Evolutionary conservation across 2,888 invertebrate species (phyloP), one percentile per base, ranked within the genome.

Genomic region (Phyto melanocephala): DNA sequence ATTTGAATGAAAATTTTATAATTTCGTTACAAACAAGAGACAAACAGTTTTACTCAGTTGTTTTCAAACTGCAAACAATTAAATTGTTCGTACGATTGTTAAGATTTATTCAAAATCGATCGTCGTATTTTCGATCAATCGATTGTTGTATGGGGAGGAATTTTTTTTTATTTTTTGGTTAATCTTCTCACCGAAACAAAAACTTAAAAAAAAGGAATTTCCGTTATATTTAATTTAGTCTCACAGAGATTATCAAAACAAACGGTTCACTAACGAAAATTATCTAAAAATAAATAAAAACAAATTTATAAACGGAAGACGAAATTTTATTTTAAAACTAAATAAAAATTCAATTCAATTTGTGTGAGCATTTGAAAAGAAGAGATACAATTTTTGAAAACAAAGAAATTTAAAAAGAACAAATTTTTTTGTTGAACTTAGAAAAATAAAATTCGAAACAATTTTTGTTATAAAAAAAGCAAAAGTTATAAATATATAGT

Each of bases 131-230:
- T 35, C 35, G 54, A 71, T 67, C 15, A 65, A 77, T 81, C 81
- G 33, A 17, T 56, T 24, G 47, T 63, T 35, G 58, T 65, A n/a
- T 28, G 7, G 6, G 42, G 7, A 20, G 10, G 3, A 5, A 17
- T 47, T 40, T 15, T 17, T 33, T 17, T 45, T 33, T 17, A 17
- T 54, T 58, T 45, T 71, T 52, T 37, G 20, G 22, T 35, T 35
- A 5, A 45, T 62, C 8, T 52, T 60, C 58, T 50, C 62, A 62
- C 3, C 40, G 24, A 22, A 52, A 42, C 50, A 60, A 45, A 63
- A 35, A 54, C 58, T 42, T 42, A 68, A 63, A 54, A 50, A 63
- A 60, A 79, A 76, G 82, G 75, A 82, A 79, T 47, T 76, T 65
- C 70, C 63, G 33, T 79, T 79, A 20, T 45, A 62, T 37, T 20